Base-by-base conservation (phyloP, 1,140 invertebrate genomes). In the Neodiprion pinetum region DNA sequence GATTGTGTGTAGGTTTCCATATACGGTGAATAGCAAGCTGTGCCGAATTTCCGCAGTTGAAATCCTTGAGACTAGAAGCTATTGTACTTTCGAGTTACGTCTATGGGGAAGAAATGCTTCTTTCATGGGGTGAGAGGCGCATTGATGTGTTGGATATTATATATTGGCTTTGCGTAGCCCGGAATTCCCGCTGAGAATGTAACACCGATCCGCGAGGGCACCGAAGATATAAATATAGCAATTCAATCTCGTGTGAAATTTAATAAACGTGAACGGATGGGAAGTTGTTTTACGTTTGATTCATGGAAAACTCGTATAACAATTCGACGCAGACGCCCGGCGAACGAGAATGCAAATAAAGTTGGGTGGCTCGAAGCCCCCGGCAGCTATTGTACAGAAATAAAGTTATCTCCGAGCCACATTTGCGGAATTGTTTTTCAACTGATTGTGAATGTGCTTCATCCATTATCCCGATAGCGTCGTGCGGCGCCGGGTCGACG, bases 391-490 rank as follows among this genome's bases (percentile, higher is more conserved):
- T 61, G n/a, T 17, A 61, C 7, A 17, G 8, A 61, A 61, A 61
- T 61, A 4, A 61, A 61, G 7, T 17, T 61, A 61, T 61, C 53
- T 61, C 53, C 11, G 53, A 14, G n/a, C 53, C 53, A 61, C 53
- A 61, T 61, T 61, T 61, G 53, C 53, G 53, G 53, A 61, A 61
- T 61, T 61, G 53, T 61, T 61, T 40, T 61, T 61, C 53, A 61
- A 17, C 53, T 61, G 53, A 61, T 61, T 61, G 53, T 17, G n/a
- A 61, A 40, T 40, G 53, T 61, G 53, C 53, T 61, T 61, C 28
- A 40, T 40, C 53, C 53, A 61, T 61, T 17, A 61, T 61, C n/a
- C 50, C 53, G n/a, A 17, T 61, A 61, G 11, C 53, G 11, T 61
- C 53, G 7, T 17, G 53, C 53, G 9, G 53, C 53, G 53, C n/a